Conservation (phyloP, 2,113 vertebrate genomes). For the Dicrurus megarhynchus region DNA sequence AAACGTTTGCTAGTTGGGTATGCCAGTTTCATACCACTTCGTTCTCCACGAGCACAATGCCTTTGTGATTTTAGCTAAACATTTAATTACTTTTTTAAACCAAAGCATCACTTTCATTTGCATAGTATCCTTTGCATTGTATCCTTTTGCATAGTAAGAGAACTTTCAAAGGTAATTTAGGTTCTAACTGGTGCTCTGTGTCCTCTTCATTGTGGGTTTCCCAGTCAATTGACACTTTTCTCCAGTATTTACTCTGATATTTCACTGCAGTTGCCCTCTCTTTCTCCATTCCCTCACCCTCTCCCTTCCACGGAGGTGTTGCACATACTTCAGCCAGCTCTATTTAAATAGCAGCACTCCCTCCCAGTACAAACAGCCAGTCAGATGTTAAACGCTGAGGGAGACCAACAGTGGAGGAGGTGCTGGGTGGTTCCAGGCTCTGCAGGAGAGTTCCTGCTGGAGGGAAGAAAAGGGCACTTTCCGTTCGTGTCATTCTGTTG, state of each 20-base stretch:
- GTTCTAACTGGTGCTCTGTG: background rate
- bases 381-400: slow-evolving; percentile 34
- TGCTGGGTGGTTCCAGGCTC: background rate
- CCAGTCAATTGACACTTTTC: background rate
- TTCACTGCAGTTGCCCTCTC: background rate
- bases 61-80: background rate
- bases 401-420: background rate
- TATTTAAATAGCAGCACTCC: slow-evolving; percentile 53
- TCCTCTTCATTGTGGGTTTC: background rate
- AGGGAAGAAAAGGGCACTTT: background rate
- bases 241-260: background rate
- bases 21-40: background rate
- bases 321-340: background rate
- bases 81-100: background rate
- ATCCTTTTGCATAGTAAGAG: background rate
- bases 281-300: background rate
- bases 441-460: background rate
- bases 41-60: background rate
- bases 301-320: background rate
- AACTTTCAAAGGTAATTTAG: background rate
- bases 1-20: background rate
- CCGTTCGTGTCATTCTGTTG: fast-evolving
- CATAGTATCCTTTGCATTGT: background rate
- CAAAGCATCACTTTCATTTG: background rate
- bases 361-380: slow-evolving; percentile 31